phyloP scores from a whole-genome alignment of 1,140 invertebrate genomes.

The Hypsibius dujardini region DNA sequence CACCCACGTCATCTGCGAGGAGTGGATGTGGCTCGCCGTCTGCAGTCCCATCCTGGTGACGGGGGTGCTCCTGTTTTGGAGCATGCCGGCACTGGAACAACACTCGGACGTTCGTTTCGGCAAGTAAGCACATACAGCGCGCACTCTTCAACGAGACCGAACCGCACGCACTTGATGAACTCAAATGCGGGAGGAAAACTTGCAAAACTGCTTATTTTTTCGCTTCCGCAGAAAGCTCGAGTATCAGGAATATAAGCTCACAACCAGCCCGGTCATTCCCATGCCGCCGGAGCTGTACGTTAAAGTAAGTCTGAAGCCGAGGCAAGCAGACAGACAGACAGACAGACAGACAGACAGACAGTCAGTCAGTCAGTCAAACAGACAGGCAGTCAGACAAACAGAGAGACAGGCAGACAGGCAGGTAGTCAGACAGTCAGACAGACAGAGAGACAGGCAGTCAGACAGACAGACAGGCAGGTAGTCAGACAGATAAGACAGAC shows the following conservation, averaged over 20 bases:
- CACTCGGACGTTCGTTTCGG: neutral
- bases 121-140: neutral
- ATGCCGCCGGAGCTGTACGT: constrained; percentile 4
- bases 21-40: constrained; percentile 58
- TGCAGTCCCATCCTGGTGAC: constrained; percentile 72
- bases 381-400: no score
- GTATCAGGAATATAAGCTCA: neutral
- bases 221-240: neutral
- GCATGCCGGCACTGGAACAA: neutral
- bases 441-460: no score
- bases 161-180: neutral
- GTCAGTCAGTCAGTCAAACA: no score
- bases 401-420: no score
- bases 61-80: constrained; percentile 62
- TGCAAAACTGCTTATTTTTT: no score
- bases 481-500: no score
- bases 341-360: no score
- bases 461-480: no score
- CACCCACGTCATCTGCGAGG: constrained; percentile 60
- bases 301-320: neutral
- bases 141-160: neutral
- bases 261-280: neutral
- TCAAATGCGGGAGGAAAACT: neutral
- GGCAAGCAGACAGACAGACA: no score
- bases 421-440: no score